Percentiles rank a stretch among this genome's conserved stretches.
Evolutionary conservation across 2,113 vertebrate species (phyloP).

Genomic region (Xiphophorus couchianus): DNA sequence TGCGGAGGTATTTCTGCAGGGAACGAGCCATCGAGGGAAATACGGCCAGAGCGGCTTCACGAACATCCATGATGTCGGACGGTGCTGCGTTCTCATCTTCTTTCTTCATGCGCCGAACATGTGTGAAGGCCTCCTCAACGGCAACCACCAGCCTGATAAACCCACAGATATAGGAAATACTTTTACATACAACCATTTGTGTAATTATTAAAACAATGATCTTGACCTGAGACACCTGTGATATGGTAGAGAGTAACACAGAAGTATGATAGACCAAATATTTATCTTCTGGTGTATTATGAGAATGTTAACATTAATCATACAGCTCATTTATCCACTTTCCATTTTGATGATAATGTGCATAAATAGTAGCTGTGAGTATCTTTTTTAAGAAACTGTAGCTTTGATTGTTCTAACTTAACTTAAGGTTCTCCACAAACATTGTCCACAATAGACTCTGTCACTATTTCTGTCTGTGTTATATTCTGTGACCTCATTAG

Average conservation of each 20-base stretch:
- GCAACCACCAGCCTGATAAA: conserved; percentile 89
- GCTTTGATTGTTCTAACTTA: not conserved
- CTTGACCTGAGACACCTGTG: not conserved
- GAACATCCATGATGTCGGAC: conserved; percentile 93
- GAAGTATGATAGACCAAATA: too few relatives aligned
- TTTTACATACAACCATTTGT: not conserved
- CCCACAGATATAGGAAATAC: conserved; percentile 5
- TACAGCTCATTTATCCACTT: not conserved
- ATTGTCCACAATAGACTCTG: not conserved
- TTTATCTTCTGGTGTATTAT: not conserved
- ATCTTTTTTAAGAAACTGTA: not conserved
- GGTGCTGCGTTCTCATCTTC: conserved; percentile 91
- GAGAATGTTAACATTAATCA: too few relatives aligned
- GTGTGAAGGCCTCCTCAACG: conserved; percentile 95
- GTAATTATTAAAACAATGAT: not conserved
- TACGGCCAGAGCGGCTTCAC: conserved; percentile 93
- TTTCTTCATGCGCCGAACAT: conserved; percentile 90
- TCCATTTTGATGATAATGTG: not conserved
- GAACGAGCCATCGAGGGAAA: conserved; percentile 96
- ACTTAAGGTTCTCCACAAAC: not conserved
- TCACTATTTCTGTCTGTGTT: not conserved
- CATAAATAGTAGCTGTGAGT: not conserved
- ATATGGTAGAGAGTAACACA: not conserved
- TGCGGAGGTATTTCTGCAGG: conserved; percentile 95
- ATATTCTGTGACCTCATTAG: not conserved